Percentiles rank a stretch among this genome's conserved stretches.
phyloP scores from a whole-genome alignment of 2,797 vertebrate genomes.

The Alauda arvensis region DNA sequence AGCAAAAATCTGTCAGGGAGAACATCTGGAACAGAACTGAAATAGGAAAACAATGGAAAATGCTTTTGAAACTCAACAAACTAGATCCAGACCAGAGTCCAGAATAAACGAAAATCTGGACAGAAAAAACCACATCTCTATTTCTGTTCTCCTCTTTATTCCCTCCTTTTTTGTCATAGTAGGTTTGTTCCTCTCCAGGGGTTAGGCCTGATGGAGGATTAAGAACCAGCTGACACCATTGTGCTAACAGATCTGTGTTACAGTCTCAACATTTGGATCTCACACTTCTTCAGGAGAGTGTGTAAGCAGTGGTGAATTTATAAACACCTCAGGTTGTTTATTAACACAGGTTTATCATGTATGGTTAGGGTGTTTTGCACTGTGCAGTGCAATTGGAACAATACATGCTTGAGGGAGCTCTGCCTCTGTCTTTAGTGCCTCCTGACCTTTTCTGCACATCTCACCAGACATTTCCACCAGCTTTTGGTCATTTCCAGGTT shows the following conservation, averaged over 20 bases:
- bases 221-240: not conserved
- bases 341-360: not conserved
- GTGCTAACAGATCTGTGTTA: not conserved
- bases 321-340: not conserved
- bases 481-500: not conserved
- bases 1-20: not conserved
- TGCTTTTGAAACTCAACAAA: slow-evolving; percentile 11
- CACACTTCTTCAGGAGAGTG: not conserved
- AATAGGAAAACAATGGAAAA: slow-evolving; percentile 40
- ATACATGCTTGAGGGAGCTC: fast-evolving
- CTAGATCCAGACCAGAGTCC: not conserved
- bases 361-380: fast-evolving
- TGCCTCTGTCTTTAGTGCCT: not conserved
- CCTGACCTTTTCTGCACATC: not conserved
- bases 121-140: not conserved
- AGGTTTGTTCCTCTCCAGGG: not conserved
- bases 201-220: not conserved
- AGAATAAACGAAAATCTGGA: not conserved
- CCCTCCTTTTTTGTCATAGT: fast-evolving
- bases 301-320: not conserved
- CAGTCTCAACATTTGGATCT: not conserved
- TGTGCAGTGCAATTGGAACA: not conserved
- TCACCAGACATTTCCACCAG: not conserved
- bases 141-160: not conserved
- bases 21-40: slow-evolving; percentile 31